Evolutionary conservation across 2,888 invertebrate species (phyloP).

Genomic region (Andrena trimmerana): DNA sequence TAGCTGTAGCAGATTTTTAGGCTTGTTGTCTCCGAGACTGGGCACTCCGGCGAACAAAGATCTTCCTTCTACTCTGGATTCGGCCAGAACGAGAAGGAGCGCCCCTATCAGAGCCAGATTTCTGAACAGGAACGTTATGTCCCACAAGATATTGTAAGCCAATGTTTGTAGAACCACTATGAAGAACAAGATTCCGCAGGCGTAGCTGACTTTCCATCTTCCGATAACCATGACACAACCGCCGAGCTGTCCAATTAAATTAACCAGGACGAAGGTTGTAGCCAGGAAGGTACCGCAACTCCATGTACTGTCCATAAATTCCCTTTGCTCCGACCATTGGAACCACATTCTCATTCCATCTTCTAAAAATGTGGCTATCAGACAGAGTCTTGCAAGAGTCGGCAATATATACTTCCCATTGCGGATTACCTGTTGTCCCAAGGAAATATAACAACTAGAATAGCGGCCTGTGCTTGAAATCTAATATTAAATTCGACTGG

Average conservation of each 20-base stretch:
- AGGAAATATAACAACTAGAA: slow-evolving; percentile 31
- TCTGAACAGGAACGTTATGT: slow-evolving; percentile 97
- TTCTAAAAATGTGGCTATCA: slow-evolving; percentile 99
- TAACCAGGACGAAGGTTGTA: slow-evolving; percentile 97
- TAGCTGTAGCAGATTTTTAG: slow-evolving; percentile 98
- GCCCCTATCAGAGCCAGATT: slow-evolving; percentile 99
- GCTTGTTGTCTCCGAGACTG: slow-evolving; percentile 96
- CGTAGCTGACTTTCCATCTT: slow-evolving; percentile 95
- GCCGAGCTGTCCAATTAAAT: slow-evolving; percentile 97
- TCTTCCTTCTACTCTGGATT: slow-evolving; percentile 96
- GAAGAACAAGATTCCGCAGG: slow-evolving; percentile 96
- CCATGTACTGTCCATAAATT: slow-evolving; percentile 99
- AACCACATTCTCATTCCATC: slow-evolving; percentile 99
- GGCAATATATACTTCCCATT: slow-evolving; percentile 97
- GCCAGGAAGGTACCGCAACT: slow-evolving; percentile 97
- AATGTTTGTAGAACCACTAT: slow-evolving; percentile 98
- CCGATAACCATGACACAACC: slow-evolving; percentile 98
- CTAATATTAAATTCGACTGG: background rate
- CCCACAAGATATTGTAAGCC: slow-evolving; percentile 99
- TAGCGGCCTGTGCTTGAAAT: background rate
- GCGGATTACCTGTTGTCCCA: slow-evolving; percentile 91
- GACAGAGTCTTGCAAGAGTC: slow-evolving; percentile 97
- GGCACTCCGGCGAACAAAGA: slow-evolving; percentile 98
- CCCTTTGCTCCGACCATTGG: slow-evolving; percentile 98
- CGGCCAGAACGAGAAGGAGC: slow-evolving; percentile 97